Conservation (phyloP, 2,888 invertebrate genomes). For the Stenodera caucasica region DNA sequence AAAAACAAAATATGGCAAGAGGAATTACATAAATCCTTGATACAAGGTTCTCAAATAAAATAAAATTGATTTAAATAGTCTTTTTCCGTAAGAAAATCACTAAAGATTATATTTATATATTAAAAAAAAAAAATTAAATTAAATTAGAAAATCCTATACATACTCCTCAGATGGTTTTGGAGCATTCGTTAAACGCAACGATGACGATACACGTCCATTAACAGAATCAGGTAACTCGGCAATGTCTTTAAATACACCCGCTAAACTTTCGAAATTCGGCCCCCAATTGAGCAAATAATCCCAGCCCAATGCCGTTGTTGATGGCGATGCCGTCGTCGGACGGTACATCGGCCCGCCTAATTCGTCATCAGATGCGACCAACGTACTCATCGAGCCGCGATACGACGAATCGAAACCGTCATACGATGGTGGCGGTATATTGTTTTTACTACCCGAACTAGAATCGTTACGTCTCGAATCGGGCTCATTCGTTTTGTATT, state of each 20-base stretch:
- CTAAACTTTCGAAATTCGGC: conserved; percentile 92
- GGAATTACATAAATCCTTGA: conserved; percentile 49
- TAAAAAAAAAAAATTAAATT: neutral
- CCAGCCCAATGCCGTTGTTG: conserved; percentile 82
- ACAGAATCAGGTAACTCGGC: conserved; percentile 88
- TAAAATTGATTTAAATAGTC: conserved; percentile 32
- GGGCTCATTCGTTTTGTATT: conserved; percentile 58
- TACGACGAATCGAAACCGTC: conserved; percentile 95
- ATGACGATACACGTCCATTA: conserved; percentile 71
- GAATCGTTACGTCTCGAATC: conserved; percentile 48
- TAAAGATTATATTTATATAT: neutral
- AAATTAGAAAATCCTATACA: conserved; percentile 60
- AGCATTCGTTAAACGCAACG: conserved; percentile 75
- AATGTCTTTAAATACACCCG: conserved; percentile 95
- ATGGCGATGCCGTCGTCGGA: conserved; percentile 77
- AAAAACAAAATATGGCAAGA: conserved; percentile 52
- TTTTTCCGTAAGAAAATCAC: conserved; percentile 10
- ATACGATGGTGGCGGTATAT: conserved; percentile 76
- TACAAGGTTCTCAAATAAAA: conserved; percentile 46
- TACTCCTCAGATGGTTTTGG: conserved; percentile 90
- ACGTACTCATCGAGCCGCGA: conserved; percentile 88
- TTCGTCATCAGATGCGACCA: conserved; percentile 93
- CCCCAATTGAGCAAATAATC: conserved; percentile 96
- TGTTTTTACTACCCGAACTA: conserved; percentile 60
- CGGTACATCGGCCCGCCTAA: conserved; percentile 77